A percentile compares a stretch with the other conserved stretches of the same genome.
Evolutionary conservation across 1,140 invertebrate species (phyloP).

Genomic region (Cephus cinctus): DNA sequence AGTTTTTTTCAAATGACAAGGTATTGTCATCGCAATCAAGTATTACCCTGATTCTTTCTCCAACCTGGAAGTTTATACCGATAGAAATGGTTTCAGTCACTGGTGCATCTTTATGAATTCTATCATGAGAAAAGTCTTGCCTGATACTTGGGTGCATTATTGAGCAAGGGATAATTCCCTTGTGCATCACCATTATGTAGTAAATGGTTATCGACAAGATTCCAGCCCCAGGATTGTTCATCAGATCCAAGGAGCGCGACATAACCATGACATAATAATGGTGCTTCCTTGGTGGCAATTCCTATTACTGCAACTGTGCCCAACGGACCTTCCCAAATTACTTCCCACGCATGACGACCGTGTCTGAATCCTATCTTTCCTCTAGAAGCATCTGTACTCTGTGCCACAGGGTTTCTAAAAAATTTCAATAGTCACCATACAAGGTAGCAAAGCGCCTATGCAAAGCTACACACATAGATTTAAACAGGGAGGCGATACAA

Average conservation of each 20-base stretch:
- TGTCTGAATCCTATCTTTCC: conserved; percentile 92
- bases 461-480: too few species aligned
- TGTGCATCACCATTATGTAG: conserved; percentile 95
- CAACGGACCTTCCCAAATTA: conserved; percentile 98
- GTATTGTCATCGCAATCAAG: conserved; percentile 97
- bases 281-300: conserved; percentile 92
- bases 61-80: conserved; percentile 69
- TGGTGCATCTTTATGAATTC: too few species aligned
- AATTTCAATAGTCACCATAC: not conserved
- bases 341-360: conserved; percentile 97
- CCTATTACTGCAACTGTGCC: conserved; percentile 95
- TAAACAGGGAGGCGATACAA: too few species aligned
- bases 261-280: conserved; percentile 90
- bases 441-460: too few species aligned
- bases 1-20: conserved; percentile 97
- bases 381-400: conserved; percentile 95
- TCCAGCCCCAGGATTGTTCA: conserved; percentile 99
- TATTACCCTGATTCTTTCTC: conserved; percentile 94
- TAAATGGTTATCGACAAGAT: conserved; percentile 96
- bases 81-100: conserved; percentile 15
- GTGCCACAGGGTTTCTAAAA: conserved; percentile 90
- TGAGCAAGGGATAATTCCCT: conserved; percentile 92
- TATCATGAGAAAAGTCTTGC: conserved; percentile 59
- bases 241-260: conserved; percentile 92
- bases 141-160: conserved; percentile 98